Base-by-base conservation (phyloP, 1,140 invertebrate species). In the Trichomalopsis sarcophagae region DNA sequence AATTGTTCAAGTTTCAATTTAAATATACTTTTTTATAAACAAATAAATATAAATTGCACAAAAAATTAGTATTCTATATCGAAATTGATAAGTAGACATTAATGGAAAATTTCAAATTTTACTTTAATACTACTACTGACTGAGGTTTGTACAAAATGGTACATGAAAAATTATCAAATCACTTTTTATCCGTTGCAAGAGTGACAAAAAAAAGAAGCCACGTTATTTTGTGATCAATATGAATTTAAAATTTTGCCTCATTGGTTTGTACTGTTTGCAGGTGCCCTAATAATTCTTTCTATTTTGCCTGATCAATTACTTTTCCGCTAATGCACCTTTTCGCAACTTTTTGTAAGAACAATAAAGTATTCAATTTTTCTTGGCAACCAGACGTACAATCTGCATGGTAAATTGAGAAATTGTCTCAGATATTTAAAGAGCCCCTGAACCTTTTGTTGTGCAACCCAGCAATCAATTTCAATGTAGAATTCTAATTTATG, bases 1-100 rank as follows among this genome's bases (percentile, higher is more conserved):
- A 10, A 69, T 69, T 27, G 0, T 27, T 27, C 23, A 5, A 17
- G 13, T 27, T 13, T 69, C 2, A 17, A 69, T 0, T 6, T 17
- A 10, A 4, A 27, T 69, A 5, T 36, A 27, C 27, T 27, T 27
- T 27, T 27, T 27, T 27, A 27, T 27, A 27, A 27, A 27, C 27
- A 27, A 27, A 27, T 27, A 27, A 27, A 27, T 27, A 36, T 36
- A 36, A 36, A 50, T 69, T 77, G 50, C 30, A 81, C 40, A 83
- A 75, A 87, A 82, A 91, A 91, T 91, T 91, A 90, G 89, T 91
- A 91, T 92, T 91, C 90, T 90, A 91, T 88, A 91, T 90, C 89
- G 89, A 92, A 91, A 92, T 92, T 92, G 89, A 91, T 91, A 86
- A 78, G 50, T 82, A n/a, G 50, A 82, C 17, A 44, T 75, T 50